Conservation (phyloP, 1,140 invertebrate species). For the Camponotus floridanus region DNA sequence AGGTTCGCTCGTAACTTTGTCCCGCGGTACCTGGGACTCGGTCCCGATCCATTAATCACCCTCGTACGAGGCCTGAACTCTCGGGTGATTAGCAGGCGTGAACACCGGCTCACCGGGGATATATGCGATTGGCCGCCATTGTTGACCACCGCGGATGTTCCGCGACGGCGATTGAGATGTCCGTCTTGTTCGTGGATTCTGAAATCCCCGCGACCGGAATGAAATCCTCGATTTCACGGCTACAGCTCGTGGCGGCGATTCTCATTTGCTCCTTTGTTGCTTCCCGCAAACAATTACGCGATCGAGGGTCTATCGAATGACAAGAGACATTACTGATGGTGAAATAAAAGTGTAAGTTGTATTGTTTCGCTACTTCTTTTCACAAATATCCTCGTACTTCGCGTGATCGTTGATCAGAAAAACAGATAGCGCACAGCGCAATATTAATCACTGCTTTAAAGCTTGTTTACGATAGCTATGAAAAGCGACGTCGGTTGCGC, state of each 20-base stretch:
- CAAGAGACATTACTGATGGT: neutral
- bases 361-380: neutral
- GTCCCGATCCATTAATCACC: slow-evolving; percentile 76
- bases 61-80: slow-evolving; percentile 72
- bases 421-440: slow-evolving; percentile 23
- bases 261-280: slow-evolving; percentile 18
- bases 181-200: slow-evolving; percentile 73
- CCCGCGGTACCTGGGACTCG: slow-evolving; percentile 68
- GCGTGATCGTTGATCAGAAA: slow-evolving; percentile 22
- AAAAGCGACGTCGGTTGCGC: slow-evolving; percentile 29
- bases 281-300: slow-evolving; percentile 7
- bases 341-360: neutral
- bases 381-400: neutral
- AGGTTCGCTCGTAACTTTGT: slow-evolving; percentile 79
- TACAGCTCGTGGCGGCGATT: slow-evolving; percentile 24
- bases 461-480: slow-evolving; percentile 55
- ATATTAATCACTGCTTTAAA: slow-evolving; percentile 44
- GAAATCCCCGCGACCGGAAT: slow-evolving; percentile 58
- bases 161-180: slow-evolving; percentile 74
- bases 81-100: slow-evolving; percentile 79
- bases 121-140: slow-evolving; percentile 75
- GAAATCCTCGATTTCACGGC: slow-evolving; percentile 45
- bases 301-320: neutral
- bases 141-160: slow-evolving; percentile 76
- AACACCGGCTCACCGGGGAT: slow-evolving; percentile 74